Base-by-base conservation (phyloP, 53 echinoderm and acorn worm species). In the Crossaster papposus region DNA sequence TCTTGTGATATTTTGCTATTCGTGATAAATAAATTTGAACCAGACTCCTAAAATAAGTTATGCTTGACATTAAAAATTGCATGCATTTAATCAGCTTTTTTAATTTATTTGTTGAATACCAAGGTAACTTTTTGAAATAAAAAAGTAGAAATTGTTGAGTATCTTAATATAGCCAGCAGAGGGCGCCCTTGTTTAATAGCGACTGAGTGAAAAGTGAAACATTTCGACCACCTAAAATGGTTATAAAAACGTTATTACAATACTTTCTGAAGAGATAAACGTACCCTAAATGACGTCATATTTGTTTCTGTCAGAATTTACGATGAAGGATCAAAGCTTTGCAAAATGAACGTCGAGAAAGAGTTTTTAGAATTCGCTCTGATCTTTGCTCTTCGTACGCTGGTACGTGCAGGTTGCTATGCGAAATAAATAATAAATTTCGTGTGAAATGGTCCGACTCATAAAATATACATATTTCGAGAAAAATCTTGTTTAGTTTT, bases 401-500 rank as follows among this genome's bases (percentile, higher is more conserved):
- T n/a, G n/a, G n/a, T n/a, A 34, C 23, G 17, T 54, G 58, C 51
- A 23, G 84, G 87, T 87, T 87, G 87, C 87, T 87, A 87, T 87
- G 87, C 77, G 85, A 71, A 70, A 30, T 54, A 36, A 51, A 54
- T 72, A 70, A 30, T 54, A 36, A 51, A 54, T 72, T 86, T 54
- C 75, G 86, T 63, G 58, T 26, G 30, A 11, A 85, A 85, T 24
- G 58, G 32, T 31, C 58, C 14, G 0, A 80, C 26, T 78, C 78
- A 50, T 3, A 68, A 28, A 20, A 68, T 28, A 78, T 51, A 51
- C 6, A 26, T 38, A 78, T 22, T 50, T 37, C 3, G 30, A 72
- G 35, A 24, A 14, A 32, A 29, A 26, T n/a, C 37, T 36, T 13
- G 18, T 31, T 51, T 52, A 15, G 9, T n/a, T 28, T 35, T 28